phyloP scores from a whole-genome alignment of 2,888 invertebrate genomes.

The Drosophila melanosoma region DNA sequence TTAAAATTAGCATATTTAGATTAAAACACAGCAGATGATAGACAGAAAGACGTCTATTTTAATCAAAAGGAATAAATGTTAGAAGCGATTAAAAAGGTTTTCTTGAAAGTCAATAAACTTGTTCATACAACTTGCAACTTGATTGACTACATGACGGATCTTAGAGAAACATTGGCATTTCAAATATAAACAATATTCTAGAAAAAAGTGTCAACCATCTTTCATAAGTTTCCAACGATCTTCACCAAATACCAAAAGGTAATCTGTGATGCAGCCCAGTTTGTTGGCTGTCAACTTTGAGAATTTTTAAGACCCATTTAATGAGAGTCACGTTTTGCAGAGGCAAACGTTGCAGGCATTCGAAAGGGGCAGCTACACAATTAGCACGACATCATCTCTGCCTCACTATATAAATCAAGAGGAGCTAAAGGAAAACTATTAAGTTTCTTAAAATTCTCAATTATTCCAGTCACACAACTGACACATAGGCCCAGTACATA shows the following conservation, averaged over 20 bases:
- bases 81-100: not conserved
- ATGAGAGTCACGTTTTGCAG: conserved; percentile 42
- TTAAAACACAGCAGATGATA: not conserved
- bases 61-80: not conserved
- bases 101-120: not conserved
- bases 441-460: conserved; percentile 61
- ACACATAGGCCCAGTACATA: conserved; percentile 26
- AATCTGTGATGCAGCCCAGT: conserved; percentile 27
- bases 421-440: conserved; percentile 51
- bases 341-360: conserved; percentile 23
- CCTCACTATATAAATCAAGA: conserved; percentile 52
- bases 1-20: not conserved
- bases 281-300: conserved; percentile 32
- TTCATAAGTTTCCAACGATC: not conserved
- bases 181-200: not conserved
- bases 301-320: conserved; percentile 26
- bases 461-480: conserved; percentile 51
- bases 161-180: not conserved
- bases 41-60: not conserved
- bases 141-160: not conserved
- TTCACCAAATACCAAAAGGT: not conserved
- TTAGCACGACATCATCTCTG: conserved; percentile 68
- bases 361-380: conserved; percentile 52
- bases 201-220: not conserved
- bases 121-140: not conserved